phyloP scores from a whole-genome alignment of 2,888 invertebrate species.

The Anodontia alba region DNA sequence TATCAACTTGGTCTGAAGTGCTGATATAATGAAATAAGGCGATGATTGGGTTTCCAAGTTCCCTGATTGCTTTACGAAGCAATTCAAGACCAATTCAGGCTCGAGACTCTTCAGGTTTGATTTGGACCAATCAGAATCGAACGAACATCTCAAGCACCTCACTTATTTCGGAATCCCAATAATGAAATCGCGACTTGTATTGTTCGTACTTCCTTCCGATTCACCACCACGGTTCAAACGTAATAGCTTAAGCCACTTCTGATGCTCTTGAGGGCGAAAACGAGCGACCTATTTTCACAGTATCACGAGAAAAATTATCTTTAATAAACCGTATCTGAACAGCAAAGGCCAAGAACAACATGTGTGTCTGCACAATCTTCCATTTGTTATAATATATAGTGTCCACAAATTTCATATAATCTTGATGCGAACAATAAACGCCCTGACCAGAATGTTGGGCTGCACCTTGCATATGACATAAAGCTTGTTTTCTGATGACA shows the following conservation, averaged over 20 bases:
- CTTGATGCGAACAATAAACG: too few relatives aligned
- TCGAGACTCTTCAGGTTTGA: conserved; percentile 50
- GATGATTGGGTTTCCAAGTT: conserved; percentile 51
- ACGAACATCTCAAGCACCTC: conserved; percentile 42
- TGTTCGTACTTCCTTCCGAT: conserved; percentile 51
- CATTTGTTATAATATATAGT: too few relatives aligned
- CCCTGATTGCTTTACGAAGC: conserved; percentile 56
- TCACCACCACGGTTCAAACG: conserved; percentile 42
- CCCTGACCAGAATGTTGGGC: too few relatives aligned
- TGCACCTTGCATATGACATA: too few relatives aligned
- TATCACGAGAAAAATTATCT: too few relatives aligned
- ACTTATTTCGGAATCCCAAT: conserved; percentile 54
- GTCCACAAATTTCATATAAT: too few relatives aligned
- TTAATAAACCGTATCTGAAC: too few relatives aligned
- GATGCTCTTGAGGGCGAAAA: background rate
- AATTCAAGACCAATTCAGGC: conserved; percentile 51
- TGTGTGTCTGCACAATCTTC: too few relatives aligned
- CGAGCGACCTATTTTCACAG: conserved; percentile 15
- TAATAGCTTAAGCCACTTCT: conserved; percentile 44
- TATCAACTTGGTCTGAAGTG: conserved; percentile 16
- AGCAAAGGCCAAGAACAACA: too few relatives aligned
- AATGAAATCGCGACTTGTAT: conserved; percentile 63
- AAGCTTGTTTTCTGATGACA: too few relatives aligned
- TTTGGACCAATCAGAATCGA: conserved; percentile 51
- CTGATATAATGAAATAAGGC: background rate